Percentiles rank a stretch among this genome's conserved stretches.
Conservation (phyloP, 1,140 invertebrate genomes). For the Bombus polaris region DNA sequence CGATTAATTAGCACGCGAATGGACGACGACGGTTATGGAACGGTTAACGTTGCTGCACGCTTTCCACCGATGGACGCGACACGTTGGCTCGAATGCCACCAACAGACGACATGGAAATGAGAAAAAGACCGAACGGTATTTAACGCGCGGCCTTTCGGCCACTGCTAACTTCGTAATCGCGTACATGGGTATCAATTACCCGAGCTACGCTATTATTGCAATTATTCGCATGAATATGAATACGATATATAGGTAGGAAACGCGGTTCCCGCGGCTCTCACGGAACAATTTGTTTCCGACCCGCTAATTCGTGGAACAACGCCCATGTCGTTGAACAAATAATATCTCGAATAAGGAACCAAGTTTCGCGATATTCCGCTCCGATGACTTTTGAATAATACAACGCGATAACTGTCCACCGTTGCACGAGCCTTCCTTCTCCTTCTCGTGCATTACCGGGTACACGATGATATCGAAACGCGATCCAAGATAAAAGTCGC, state of each 20-base stretch:
- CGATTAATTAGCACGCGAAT: constrained; percentile 34
- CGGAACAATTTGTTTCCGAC: constrained; percentile 17
- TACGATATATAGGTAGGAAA: constrained; percentile 24
- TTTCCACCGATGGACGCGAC: no score
- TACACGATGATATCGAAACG: background rate
- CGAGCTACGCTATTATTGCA: constrained; percentile 44
- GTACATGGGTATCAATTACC: constrained; percentile 58
- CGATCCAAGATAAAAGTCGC: constrained; percentile 14
- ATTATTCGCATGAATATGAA: constrained; percentile 64
- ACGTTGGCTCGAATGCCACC: no score
- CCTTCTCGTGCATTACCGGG: background rate
- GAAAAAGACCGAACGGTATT: background rate
- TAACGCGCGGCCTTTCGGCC: background rate
- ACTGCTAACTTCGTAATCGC: constrained; percentile 34
- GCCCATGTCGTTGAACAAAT: constrained; percentile 24
- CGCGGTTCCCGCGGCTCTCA: background rate
- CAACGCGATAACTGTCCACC: constrained; percentile 11
- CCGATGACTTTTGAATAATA: constrained; percentile 26
- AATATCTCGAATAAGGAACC: constrained; percentile 29
- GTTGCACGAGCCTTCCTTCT: background rate
- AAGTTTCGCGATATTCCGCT: constrained; percentile 8
- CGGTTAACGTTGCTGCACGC: no score
- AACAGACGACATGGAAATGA: background rate
- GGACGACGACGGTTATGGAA: background rate
- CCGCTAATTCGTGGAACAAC: constrained; percentile 27